A percentile compares a stretch with the other conserved stretches of the same genome.
These are phyloP conservation scores for Achroia grisella DNA, from an alignment of 1,140 invertebrate genomes.

Conservation along the genomic window DNA sequence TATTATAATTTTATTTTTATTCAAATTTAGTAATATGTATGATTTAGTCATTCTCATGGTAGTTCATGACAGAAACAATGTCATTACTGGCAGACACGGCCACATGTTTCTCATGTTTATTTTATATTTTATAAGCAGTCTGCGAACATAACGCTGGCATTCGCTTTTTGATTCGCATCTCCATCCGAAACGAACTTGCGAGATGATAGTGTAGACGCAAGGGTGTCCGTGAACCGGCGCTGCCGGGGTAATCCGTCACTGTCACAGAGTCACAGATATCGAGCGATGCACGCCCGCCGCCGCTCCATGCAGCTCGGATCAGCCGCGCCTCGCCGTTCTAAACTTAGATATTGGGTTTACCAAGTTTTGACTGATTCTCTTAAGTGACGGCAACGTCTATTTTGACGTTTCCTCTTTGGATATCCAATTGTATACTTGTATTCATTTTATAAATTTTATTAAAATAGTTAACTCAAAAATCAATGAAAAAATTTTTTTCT, in stretches of 20 bases:
- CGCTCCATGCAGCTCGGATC: constrained; percentile 1
- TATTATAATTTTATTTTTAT: too few relatives aligned
- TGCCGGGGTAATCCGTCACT: constrained; percentile 58
- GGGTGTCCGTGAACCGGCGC: constrained; percentile 42
- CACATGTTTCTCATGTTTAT: neutral
- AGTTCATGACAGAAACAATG: too few relatives aligned
- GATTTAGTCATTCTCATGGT: too few relatives aligned
- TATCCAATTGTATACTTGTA: constrained; percentile 6
- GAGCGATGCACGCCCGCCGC: constrained; percentile 58
- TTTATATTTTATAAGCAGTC: too few relatives aligned
- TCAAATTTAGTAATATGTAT: too few relatives aligned
- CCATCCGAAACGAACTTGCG: neutral
- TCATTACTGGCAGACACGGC: neutral
- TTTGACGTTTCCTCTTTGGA: constrained; percentile 20
- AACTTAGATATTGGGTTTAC: constrained; percentile 69
- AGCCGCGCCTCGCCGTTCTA: constrained; percentile 29
- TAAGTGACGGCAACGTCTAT: constrained; percentile 29
- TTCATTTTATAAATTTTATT: too few relatives aligned
- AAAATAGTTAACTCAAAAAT: too few relatives aligned
- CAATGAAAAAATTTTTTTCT: too few relatives aligned
- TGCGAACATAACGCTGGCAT: too few relatives aligned
- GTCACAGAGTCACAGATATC: constrained; percentile 65
- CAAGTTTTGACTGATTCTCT: constrained; percentile 58
- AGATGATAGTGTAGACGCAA: constrained; percentile 8
- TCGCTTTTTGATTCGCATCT: neutral